Evolutionary conservation across 2,888 invertebrate species (phyloP).

Genomic region (Teinopalpus imperialis): DNA sequence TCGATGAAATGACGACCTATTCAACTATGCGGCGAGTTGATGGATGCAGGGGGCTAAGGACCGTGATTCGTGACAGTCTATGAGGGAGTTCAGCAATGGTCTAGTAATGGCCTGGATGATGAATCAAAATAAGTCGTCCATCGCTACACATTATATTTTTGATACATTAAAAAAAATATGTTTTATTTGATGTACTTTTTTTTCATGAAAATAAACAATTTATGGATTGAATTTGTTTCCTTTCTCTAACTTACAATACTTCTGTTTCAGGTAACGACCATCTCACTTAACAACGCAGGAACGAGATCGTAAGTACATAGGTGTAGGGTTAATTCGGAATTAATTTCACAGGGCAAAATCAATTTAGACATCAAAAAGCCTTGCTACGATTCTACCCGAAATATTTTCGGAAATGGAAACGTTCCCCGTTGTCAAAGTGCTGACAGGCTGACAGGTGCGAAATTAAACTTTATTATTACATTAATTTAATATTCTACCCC

Average conservation of each 20-base stretch:
- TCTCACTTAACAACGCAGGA: not conserved
- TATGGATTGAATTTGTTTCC: too few relatives aligned
- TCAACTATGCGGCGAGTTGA: too few relatives aligned
- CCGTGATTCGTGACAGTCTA: too few relatives aligned
- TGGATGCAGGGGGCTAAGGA: too few relatives aligned
- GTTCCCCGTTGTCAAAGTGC: constrained; percentile 41
- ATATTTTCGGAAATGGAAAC: constrained; percentile 59
- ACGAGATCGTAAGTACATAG: not conserved
- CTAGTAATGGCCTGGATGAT: too few relatives aligned
- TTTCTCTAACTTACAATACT: not conserved
- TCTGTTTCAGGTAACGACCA: constrained; percentile 22
- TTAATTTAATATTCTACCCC: constrained; percentile 45
- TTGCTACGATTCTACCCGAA: constrained; percentile 39
- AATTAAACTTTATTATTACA: constrained; percentile 61
- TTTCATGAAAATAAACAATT: too few relatives aligned
- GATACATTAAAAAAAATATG: too few relatives aligned
- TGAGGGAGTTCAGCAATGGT: too few relatives aligned
- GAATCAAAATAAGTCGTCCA: too few relatives aligned
- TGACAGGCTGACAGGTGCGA: constrained; percentile 59
- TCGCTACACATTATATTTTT: too few relatives aligned
- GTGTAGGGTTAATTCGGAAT: constrained; percentile 13
- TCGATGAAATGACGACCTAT: too few relatives aligned
- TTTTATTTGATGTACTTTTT: constrained; percentile 1
- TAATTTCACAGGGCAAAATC: constrained; percentile 24
- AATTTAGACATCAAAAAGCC: constrained; percentile 28